These are phyloP conservation scores for Kuschelorhynchus macadamiae DNA, from an alignment of 2,888 invertebrate genomes.

Conservation along the genomic window DNA sequence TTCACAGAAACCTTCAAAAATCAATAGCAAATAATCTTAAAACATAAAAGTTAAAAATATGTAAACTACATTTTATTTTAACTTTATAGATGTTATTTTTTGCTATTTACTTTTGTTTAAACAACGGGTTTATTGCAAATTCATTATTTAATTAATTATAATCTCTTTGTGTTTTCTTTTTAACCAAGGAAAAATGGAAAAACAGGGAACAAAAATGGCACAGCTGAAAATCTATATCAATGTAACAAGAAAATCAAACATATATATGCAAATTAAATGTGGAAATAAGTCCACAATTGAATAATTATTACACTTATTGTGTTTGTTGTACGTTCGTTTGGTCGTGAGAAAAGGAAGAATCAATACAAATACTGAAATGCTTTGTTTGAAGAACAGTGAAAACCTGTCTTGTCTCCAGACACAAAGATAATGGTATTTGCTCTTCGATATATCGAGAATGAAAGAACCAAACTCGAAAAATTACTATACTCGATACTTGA, in stretches of 20 bases:
- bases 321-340: conserved; percentile 45
- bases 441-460: conserved; percentile 59
- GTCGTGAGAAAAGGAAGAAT: conserved; percentile 59
- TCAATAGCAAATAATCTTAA: no score
- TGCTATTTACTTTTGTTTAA: no score
- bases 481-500: conserved; percentile 35
- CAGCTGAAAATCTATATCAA: no score
- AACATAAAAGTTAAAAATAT: no score
- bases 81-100: no score
- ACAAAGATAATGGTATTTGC: conserved; percentile 66
- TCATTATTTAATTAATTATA: no score
- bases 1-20: no score
- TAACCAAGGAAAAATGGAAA: no score
- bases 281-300: conserved; percentile 41
- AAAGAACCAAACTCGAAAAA: conserved; percentile 42
- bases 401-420: conserved; percentile 60
- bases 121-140: no score
- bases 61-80: no score
- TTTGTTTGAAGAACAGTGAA: conserved; percentile 62
- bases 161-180: no score
- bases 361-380: conserved; percentile 63
- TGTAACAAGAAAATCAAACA: not conserved
- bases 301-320: conserved; percentile 49
- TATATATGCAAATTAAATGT: conserved; percentile 41
- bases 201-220: not conserved